These are phyloP conservation scores for Odobenus rosmarus DNA, from an alignment of 2,113 vertebrate species.

Conservation along the genomic window DNA sequence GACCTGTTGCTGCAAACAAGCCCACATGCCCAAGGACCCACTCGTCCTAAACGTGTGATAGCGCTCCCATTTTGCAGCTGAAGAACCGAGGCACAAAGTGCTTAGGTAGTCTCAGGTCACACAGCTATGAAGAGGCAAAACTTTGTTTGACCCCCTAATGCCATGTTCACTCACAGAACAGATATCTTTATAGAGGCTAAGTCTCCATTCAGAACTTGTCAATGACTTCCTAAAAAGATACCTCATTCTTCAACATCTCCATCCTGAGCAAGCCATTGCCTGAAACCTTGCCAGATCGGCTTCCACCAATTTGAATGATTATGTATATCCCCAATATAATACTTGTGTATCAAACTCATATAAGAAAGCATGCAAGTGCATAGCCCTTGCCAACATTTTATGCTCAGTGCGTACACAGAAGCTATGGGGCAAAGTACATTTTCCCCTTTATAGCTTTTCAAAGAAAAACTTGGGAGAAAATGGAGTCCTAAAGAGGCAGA, in stretches of 20 bases:
- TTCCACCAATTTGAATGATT: not conserved
- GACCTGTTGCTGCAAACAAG: not conserved
- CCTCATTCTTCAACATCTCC: conserved; percentile 36
- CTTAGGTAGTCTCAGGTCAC: not conserved
- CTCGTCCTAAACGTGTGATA: not conserved
- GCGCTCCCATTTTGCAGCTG: not conserved
- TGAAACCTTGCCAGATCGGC: not conserved
- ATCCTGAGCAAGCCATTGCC: not conserved
- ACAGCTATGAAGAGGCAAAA: not conserved
- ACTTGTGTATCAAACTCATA: not conserved
- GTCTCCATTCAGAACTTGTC: conserved; percentile 64
- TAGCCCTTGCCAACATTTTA: not conserved
- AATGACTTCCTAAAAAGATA: conserved; percentile 67
- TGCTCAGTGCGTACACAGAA: not conserved
- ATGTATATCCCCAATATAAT: not conserved
- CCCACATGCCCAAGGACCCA: not conserved
- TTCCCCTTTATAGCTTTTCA: conserved; percentile 40
- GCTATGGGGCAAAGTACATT: not conserved
- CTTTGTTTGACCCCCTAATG: not conserved
- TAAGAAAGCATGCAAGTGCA: not conserved
- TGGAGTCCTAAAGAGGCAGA: conserved; percentile 10
- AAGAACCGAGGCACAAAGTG: not conserved
- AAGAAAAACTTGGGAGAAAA: conserved; percentile 43
- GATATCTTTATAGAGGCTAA: not conserved
- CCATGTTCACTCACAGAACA: not conserved